Percentiles rank a stretch among this genome's conserved stretches.
These are phyloP conservation scores for Excalfactoria chinensis DNA, from an alignment of 2,113 vertebrate species.

Conservation along the genomic window DNA sequence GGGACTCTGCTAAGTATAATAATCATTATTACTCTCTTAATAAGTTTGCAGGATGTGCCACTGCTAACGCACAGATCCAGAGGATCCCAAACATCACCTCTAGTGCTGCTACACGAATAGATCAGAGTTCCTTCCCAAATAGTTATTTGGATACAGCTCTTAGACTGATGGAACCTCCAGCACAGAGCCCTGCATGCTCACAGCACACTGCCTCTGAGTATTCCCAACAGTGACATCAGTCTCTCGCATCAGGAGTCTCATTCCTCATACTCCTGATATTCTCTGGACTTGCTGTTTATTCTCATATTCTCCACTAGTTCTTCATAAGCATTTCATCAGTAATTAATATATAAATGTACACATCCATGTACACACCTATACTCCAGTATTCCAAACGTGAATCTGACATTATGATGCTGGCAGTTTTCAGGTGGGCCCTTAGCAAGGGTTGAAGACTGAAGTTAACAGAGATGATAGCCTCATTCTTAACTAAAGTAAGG, in stretches of 20 bases:
- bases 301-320: background rate
- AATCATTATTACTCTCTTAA: background rate
- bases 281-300: background rate
- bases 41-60: background rate
- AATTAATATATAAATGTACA: background rate
- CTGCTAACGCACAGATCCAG: background rate
- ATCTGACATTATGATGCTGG: background rate
- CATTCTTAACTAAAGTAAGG: background rate
- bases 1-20: background rate
- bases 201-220: background rate
- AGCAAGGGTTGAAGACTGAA: background rate
- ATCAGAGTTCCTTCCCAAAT: background rate
- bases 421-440: background rate
- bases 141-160: background rate
- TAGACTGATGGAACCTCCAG: background rate
- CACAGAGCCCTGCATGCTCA: rapidly evolving
- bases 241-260: background rate
- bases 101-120: background rate
- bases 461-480: background rate
- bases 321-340: background rate
- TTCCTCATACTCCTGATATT: background rate
- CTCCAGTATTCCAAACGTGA: background rate
- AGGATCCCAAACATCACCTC: background rate
- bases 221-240: background rate
- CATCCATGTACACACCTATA: background rate